Evolutionary conservation across 2,797 vertebrate species (phyloP), one percentile per base, ranked within the genome.

Genomic region (Pipistrellus pygmaeus): DNA sequence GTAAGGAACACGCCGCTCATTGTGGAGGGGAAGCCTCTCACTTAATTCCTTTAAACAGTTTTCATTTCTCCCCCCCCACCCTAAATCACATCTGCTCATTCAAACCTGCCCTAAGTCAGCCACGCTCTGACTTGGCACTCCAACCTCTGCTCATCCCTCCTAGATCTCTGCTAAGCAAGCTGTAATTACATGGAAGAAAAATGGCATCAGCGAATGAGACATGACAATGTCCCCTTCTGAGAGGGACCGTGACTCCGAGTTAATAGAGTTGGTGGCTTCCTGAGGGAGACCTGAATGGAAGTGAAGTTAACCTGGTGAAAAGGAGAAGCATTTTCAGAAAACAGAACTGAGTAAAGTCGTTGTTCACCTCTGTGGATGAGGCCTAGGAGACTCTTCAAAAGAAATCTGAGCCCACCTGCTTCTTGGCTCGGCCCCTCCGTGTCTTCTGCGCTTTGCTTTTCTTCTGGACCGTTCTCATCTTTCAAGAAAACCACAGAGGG

Each of bases 371-470:
- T 76, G 92, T 91, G 89, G 92, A 97, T 87, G 95, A 97, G 97
- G 91, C 85, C 82, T 72, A 92, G 85, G 85, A 75, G 85, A 97
- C 88, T 41, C 62, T 90, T 97, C 96, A 95, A 98, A 97, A 92
- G 88, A 93, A 93, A 94, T 87, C 23, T 0, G 93, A 88, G 97
- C 97, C 91, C 97, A 98, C 98, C 98, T 98, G 97, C 53, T 96
- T 98, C 98, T 97, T 23, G 90, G 76, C 90, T 97, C 88, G 92
- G 95, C 62, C 66, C 92, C 93, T 98, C 94, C 0, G 5, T 94
- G 95, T 97, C 98, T 85, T 98, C 88, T 0, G 3, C 8, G 23
- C 44, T 97, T 93, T 38, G 95, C 64, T 98, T 98, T 76, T 97
- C 97, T 38, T 90, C 97, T 38, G 96, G 41, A 60, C 80, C 14